Percentiles rank a stretch among this genome's conserved stretches.
These are phyloP conservation scores for Machimus atricapillus DNA, from an alignment of 2,888 invertebrate genomes.

Conservation along the genomic window DNA sequence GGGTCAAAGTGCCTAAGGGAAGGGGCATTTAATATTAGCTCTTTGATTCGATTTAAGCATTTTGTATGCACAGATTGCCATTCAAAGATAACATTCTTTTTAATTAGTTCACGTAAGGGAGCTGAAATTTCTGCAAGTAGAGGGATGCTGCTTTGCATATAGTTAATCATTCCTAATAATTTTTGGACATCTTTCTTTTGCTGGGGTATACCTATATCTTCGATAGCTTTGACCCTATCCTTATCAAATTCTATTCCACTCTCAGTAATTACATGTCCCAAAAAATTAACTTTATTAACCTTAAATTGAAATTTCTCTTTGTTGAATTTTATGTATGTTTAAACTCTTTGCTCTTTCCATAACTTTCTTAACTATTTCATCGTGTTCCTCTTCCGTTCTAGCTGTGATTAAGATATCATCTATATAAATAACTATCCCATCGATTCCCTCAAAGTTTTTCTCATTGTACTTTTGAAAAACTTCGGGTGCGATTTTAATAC, in stretches of 20 bases:
- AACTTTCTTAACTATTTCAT: constrained; percentile 49
- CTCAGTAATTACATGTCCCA: constrained; percentile 48
- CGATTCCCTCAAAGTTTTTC: constrained; percentile 48
- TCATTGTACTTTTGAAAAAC: constrained; percentile 48
- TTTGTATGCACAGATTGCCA: background rate
- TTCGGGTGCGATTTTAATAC: constrained; percentile 46
- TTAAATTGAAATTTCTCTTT: constrained; percentile 47
- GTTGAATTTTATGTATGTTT: constrained; percentile 53
- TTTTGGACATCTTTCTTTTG: background rate
- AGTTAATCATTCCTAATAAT: background rate
- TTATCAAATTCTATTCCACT: constrained; percentile 36
- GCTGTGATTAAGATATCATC: constrained; percentile 49
- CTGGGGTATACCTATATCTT: background rate
- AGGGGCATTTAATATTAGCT: background rate
- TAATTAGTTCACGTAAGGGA: background rate
- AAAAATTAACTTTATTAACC: constrained; percentile 46
- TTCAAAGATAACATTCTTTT: background rate
- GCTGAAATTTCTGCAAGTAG: background rate
- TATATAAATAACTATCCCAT: constrained; percentile 53
- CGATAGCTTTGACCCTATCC: background rate
- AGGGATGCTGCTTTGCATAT: background rate
- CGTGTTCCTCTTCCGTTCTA: constrained; percentile 47
- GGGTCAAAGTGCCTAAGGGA: background rate
- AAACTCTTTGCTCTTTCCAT: constrained; percentile 32
- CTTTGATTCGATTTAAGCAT: background rate